These are phyloP conservation scores for Ophion ellenae DNA, from an alignment of 2,888 invertebrate species.

Conservation along the genomic window DNA sequence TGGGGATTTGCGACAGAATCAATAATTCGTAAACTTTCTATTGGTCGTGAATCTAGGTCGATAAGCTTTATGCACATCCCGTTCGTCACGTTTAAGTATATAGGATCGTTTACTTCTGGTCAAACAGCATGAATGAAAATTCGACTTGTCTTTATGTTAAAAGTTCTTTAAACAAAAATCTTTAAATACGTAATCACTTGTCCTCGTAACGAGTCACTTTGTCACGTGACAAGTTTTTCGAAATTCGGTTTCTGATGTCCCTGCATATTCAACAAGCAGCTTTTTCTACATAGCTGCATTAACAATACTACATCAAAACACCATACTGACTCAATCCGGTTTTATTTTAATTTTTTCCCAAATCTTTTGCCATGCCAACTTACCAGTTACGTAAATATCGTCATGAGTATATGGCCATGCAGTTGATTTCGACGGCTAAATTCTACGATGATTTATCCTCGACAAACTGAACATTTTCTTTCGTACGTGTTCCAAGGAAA, in stretches of 20 bases:
- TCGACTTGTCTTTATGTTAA: background rate
- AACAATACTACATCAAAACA: background rate
- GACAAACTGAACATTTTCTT: constrained; percentile 8
- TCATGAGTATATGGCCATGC: background rate
- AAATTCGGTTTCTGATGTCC: background rate
- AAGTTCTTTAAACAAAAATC: background rate
- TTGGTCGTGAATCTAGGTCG: background rate
- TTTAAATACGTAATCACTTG: background rate
- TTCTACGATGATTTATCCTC: constrained; percentile 23
- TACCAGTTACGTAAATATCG: constrained; percentile 27
- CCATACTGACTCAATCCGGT: constrained; percentile 23
- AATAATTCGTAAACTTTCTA: too few species aligned
- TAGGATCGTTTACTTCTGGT: background rate
- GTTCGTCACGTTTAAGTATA: background rate
- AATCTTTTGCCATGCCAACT: constrained; percentile 1
- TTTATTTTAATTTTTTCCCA: constrained; percentile 1
- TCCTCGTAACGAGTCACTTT: too few species aligned
- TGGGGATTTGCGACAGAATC: too few species aligned
- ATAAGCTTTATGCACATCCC: background rate
- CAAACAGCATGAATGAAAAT: background rate
- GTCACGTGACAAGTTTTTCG: background rate
- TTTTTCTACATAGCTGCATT: background rate
- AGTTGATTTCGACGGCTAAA: constrained; percentile 25
- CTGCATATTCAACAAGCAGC: background rate
- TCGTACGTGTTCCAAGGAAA: background rate